Evolutionary conservation across 2,888 invertebrate species (phyloP).

Genomic region (Sphaeridia pumilis): DNA sequence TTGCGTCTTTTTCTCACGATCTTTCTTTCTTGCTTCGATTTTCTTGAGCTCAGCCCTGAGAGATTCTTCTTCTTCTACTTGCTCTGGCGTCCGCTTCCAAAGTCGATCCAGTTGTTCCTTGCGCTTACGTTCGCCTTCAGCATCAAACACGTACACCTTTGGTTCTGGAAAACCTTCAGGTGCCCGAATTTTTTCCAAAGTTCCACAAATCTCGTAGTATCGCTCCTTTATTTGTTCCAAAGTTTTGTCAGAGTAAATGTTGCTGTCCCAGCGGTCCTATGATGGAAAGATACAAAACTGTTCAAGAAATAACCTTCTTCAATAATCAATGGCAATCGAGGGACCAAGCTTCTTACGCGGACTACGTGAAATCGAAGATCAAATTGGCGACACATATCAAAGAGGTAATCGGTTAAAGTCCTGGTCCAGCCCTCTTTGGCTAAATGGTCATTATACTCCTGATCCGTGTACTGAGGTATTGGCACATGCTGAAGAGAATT

Average conservation of each 20-base stretch:
- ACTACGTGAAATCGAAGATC: constrained; percentile 79
- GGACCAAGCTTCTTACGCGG: constrained; percentile 21
- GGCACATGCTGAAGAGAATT: constrained; percentile 62
- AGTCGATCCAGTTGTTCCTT: constrained; percentile 87
- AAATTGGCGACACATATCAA: constrained; percentile 79
- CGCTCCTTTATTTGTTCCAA: constrained; percentile 93
- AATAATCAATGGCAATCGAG: neutral
- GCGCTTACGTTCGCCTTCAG: constrained; percentile 83
- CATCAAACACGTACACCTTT: constrained; percentile 76
- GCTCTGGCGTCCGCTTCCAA: constrained; percentile 84
- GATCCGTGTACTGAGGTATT: constrained; percentile 75
- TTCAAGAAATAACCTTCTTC: no score
- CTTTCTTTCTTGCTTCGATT: constrained; percentile 92
- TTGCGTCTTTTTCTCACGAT: constrained; percentile 94
- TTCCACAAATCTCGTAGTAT: constrained; percentile 76
- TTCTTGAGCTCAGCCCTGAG: constrained; percentile 79
- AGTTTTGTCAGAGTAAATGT: constrained; percentile 47
- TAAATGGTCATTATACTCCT: constrained; percentile 82
- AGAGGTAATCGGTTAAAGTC: constrained; percentile 89
- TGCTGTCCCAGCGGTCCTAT: constrained; percentile 83
- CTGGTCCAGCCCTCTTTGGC: constrained; percentile 75
- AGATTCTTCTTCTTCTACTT: constrained; percentile 94
- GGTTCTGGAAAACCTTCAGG: constrained; percentile 49
- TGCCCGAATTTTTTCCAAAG: constrained; percentile 57
- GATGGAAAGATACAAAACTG: constrained; percentile 42